A percentile compares a stretch with the other conserved stretches of the same genome.
These are phyloP conservation scores for Leistus spinibarbis DNA, from an alignment of 2,888 invertebrate species.

Conservation along the genomic window DNA sequence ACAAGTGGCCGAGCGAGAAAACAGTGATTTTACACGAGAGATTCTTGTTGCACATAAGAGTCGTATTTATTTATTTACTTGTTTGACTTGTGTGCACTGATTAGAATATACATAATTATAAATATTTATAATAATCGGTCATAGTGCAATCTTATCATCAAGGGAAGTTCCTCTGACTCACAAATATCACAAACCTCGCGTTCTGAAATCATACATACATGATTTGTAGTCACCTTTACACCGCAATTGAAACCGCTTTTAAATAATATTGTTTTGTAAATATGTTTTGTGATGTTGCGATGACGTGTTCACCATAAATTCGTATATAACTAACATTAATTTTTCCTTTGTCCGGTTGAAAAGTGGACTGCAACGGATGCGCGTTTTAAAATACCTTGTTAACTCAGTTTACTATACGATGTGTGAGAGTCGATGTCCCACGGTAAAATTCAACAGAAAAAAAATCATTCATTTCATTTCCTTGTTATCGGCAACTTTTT, in stretches of 20 bases:
- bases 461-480: neutral
- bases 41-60: too few species aligned
- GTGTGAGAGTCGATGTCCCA: slow-evolving; percentile 9
- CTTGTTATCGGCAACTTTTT: neutral
- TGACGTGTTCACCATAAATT: slow-evolving; percentile 23
- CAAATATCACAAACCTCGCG: neutral
- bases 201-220: slow-evolving; percentile 15
- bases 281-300: slow-evolving; percentile 7
- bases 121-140: neutral
- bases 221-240: slow-evolving; percentile 27
- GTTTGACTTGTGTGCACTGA: neutral
- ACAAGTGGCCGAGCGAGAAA: neutral
- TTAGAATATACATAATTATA: neutral
- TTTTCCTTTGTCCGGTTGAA: slow-evolving; percentile 35
- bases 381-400: neutral
- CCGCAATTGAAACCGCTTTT: slow-evolving; percentile 15
- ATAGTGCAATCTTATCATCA: slow-evolving; percentile 20
- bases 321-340: slow-evolving; percentile 16
- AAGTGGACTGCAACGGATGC: neutral
- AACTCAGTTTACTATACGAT: slow-evolving; percentile 17
- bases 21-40: too few species aligned
- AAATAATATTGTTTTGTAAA: neutral
- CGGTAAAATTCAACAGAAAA: neutral
- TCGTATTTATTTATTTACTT: neutral
- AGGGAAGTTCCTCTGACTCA: slow-evolving; percentile 34